These are phyloP conservation scores for Neelides sp. DNA, from an alignment of 1,140 invertebrate genomes.

Conservation along the genomic window DNA sequence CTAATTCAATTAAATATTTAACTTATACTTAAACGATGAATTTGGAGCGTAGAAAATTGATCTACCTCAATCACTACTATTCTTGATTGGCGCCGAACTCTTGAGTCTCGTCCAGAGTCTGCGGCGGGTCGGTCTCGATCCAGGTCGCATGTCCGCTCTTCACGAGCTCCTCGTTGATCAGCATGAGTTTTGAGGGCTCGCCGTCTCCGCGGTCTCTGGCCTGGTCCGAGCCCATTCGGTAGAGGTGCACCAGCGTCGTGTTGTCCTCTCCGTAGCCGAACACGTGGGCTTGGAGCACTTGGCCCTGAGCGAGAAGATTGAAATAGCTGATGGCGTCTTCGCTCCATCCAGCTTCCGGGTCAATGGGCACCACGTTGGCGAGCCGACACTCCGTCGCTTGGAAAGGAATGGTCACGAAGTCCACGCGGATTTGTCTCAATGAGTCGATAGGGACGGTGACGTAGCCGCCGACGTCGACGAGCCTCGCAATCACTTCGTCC, in stretches of 20 bases:
- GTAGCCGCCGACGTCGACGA: conserved; percentile 90
- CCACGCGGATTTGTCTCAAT: conserved; percentile 72
- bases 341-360: conserved; percentile 56
- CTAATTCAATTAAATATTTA: too few relatives aligned
- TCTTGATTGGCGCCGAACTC: too few relatives aligned
- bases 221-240: conserved; percentile 53
- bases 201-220: conserved; percentile 39
- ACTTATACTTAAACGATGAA: too few relatives aligned
- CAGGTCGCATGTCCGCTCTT: conserved; percentile 3
- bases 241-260: conserved; percentile 59
- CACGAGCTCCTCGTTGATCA: conserved; percentile 25
- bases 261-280: conserved; percentile 61
- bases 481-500: conserved; percentile 58
- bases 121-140: conserved; percentile 3
- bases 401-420: conserved; percentile 86
- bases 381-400: conserved; percentile 88
- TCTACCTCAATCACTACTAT: too few relatives aligned
- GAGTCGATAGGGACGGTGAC: conserved; percentile 54
- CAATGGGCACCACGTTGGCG: conserved; percentile 69
- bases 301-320: conserved; percentile 58
- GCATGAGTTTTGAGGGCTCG: conserved; percentile 12
- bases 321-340: conserved; percentile 60
- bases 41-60: too few relatives aligned
- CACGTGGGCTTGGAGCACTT: conserved; percentile 73
- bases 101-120: conserved; percentile 8